Evolutionary conservation across 2,888 invertebrate species (phyloP), one percentile per base, ranked within the genome.

Genomic region (Drosophila niveifrons): DNA sequence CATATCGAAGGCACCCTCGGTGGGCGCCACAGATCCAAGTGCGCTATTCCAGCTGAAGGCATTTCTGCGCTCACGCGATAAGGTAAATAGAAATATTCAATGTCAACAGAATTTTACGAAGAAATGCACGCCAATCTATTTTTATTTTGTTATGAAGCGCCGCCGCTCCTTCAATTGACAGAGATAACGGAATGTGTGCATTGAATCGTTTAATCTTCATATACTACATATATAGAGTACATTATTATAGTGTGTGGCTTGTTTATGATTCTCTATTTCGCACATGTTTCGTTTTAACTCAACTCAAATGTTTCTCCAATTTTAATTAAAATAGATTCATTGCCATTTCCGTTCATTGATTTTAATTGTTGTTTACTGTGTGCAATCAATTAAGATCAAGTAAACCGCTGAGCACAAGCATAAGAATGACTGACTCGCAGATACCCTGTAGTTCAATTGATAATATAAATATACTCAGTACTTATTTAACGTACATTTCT

Each of bases 31-130:
- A 0, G 99, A 99, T 93, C 97, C 98, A 0, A 96, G 96, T 85
- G 97, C 98, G 10, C 93, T 99, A 75, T 99, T 99, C 93, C 98
- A 99, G 92, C 94, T 99, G 92, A 96, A 96, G 90, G 96, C 96
- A 31, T 99, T 99, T 92, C 92, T 98, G 46, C 94, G 96, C 78
- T 97, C 97, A 13, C 94, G 98, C 55, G 98, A 98, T 92, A 97
- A 97, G 93, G 95, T 94, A 82, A 65, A 57, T 46, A 11, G 94
- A 82, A 65, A 57, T 46, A 11, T 1, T 1, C 13, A 0, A 18
- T 2, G 13, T 23, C 41, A 41, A 15, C 23, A 23, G 2, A 4
- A 41, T 39, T 52, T 43, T 15, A 11, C 6, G 23, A 23, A 29
- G 29, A 55, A 17, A 9, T 29, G 13, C 15, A 10, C 10, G 18